Evolutionary conservation across 2,888 invertebrate genomes (phyloP), one percentile per base, ranked within the genome.

Genomic region (Erebia epiphron): DNA sequence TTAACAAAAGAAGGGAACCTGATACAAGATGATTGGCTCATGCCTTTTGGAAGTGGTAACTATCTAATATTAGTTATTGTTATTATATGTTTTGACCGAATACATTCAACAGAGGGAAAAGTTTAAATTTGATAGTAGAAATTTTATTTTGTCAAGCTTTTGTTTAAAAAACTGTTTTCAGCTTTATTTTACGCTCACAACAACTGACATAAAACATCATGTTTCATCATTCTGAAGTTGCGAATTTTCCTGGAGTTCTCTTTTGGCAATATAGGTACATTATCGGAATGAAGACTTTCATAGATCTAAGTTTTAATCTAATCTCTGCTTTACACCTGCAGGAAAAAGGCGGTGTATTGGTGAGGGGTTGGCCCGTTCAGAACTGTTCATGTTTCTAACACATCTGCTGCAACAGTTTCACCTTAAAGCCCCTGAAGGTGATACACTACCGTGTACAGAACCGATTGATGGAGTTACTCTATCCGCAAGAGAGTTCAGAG

Each of bases 291-390:
- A 2, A 0, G 26, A 26, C 26, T 26, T 26, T 57, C 49, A 49
- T 14, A 49, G 4, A 49, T 13, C 5, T 26, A 26, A 3, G 4
- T 49, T 14, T 14, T 1, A 5, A 49, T 14, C 13, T 49, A 13
- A 14, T 14, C 2, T n/a, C 14, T 50, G 84, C 14, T 50, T 84
- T 73, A n/a, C 58, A 10, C 4, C 11, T 49, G 87, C 94, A 86
- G 97, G 97, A 10, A 96, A 94, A 81, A 95, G 96, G 82, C 95
- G 97, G 70, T 97, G 97, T 81, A 95, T 97, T 90, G 97, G 97
- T 8, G 97, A 97, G 87, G 94, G 95, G 0, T 86, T 97, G 75
- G 95, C 94, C 0, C 95, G 95, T 73, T 96, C 96, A 58, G 97
- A 96, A 82, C 87, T 97, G 62, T 97, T 97, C 81, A 86, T 97